A percentile compares a stretch with the other conserved stretches of the same genome.
Conservation (phyloP, 2,113 vertebrate species). For the Paramisgurnus dabryanus region DNA sequence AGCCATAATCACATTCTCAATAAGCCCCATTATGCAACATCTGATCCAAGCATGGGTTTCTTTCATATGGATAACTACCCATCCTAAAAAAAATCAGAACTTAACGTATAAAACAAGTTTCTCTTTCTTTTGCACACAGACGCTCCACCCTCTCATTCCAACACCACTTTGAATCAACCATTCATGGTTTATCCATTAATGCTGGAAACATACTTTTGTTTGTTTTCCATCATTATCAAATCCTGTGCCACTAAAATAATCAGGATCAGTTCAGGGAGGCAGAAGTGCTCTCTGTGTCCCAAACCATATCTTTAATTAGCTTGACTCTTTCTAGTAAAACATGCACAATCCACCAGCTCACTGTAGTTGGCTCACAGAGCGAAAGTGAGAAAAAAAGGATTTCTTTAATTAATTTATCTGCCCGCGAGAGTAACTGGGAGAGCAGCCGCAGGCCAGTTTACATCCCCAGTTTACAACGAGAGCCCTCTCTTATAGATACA, state of each 20-base stretch:
- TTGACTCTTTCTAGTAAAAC: conserved; percentile 77
- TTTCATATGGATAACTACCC: conserved; percentile 29
- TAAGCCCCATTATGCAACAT: conserved; percentile 46
- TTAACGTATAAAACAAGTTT: conserved; percentile 18
- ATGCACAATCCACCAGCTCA: conserved; percentile 87
- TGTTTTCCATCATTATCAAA: conserved; percentile 49
- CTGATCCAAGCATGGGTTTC: conserved; percentile 10
- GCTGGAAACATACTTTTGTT: conserved; percentile 60
- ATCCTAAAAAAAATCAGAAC: conserved; percentile 11
- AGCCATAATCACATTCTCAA: conserved; percentile 37
- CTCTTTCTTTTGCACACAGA: no score
- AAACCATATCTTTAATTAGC: conserved; percentile 92
- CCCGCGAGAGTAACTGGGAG: conserved; percentile 83
- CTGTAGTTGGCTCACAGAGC: conserved; percentile 81
- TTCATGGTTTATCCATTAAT: conserved; percentile 49
- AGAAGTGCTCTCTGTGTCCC: conserved; percentile 57
- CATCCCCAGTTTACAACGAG: conserved; percentile 74
- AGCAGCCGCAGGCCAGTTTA: conserved; percentile 87
- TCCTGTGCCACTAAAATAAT: conserved; percentile 64
- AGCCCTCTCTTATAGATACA: conserved; percentile 65
- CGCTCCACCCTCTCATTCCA: neutral
- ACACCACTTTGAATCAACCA: conserved; percentile 8
- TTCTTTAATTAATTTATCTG: conserved; percentile 93
- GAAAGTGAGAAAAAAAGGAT: conserved; percentile 68
- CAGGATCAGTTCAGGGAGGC: conserved; percentile 50